These are phyloP conservation scores for Cochlearius cochlearius DNA, from an alignment of 2,113 vertebrate species.

Conservation along the genomic window DNA sequence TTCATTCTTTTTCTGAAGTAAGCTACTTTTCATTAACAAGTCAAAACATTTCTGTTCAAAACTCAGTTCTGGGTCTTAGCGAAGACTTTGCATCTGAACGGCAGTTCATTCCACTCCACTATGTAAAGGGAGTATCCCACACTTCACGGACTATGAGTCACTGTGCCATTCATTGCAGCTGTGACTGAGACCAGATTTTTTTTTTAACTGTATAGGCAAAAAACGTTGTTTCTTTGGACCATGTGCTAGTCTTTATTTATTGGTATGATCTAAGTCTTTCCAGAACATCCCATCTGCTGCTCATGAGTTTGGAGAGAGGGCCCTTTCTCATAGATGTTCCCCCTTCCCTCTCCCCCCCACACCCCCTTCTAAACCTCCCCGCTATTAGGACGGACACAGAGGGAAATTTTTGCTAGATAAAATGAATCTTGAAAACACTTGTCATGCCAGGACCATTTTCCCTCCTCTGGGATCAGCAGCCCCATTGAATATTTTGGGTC, in stretches of 20 bases:
- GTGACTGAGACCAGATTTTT: neutral
- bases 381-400: neutral
- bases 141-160: slow-evolving; percentile 47
- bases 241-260: slow-evolving; percentile 10
- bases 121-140: slow-evolving; percentile 41
- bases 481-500: neutral
- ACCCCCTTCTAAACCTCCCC: neutral
- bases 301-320: neutral
- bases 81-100: slow-evolving; percentile 3
- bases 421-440: neutral
- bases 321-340: neutral
- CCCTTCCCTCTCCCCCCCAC: neutral
- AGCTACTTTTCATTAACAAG: neutral
- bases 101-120: slow-evolving; percentile 5
- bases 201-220: neutral
- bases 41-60: slow-evolving; percentile 13
- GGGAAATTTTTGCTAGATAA: neutral
- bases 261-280: slow-evolving; percentile 33
- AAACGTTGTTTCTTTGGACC: neutral
- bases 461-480: neutral
- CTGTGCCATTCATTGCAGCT: slow-evolving; percentile 29
- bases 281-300: neutral
- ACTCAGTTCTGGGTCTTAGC: neutral
- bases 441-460: neutral
- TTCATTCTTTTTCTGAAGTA: neutral